phyloP scores from a whole-genome alignment of 2,888 invertebrate species.

The Ectropis crepuscularia region DNA sequence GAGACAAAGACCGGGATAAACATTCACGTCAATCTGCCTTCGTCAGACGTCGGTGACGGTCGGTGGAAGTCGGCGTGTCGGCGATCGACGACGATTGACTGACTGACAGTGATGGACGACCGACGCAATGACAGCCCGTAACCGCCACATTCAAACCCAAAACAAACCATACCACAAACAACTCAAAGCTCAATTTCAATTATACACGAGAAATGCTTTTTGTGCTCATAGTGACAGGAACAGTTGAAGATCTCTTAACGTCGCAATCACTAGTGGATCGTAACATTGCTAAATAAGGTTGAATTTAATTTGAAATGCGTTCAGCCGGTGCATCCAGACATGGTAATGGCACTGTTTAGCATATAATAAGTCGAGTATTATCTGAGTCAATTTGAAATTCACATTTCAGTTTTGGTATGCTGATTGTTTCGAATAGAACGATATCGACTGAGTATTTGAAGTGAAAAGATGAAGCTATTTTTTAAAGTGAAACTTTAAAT shows the following conservation, averaged over 20 bases:
- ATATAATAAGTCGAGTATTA: slow-evolving; percentile 78
- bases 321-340: slow-evolving; percentile 66
- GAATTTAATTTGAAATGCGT: slow-evolving; percentile 14
- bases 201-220: slow-evolving; percentile 28
- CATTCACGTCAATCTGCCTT: slow-evolving; percentile 61
- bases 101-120: slow-evolving; percentile 82
- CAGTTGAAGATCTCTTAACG: slow-evolving; percentile 41
- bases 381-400: slow-evolving; percentile 62
- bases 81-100: slow-evolving; percentile 58
- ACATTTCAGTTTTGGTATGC: slow-evolving; percentile 53
- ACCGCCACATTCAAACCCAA: slow-evolving; percentile 32
- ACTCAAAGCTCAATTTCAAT: slow-evolving; percentile 20
- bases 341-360: slow-evolving; percentile 80
- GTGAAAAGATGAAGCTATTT: slow-evolving; percentile 9
- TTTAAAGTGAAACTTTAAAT: not conserved
- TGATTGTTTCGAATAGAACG: slow-evolving; percentile 42
- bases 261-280: slow-evolving; percentile 28
- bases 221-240: slow-evolving; percentile 41
- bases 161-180: slow-evolving; percentile 14
- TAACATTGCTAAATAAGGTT: slow-evolving; percentile 30
- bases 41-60: slow-evolving; percentile 59
- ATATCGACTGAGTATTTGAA: slow-evolving; percentile 25
- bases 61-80: slow-evolving; percentile 56
- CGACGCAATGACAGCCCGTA: slow-evolving; percentile 56
- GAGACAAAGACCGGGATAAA: slow-evolving; percentile 78